A percentile compares a stretch with the other conserved stretches of the same genome.
Conservation (phyloP, 2,797 vertebrate genomes). For the Echiichthys vipera region DNA sequence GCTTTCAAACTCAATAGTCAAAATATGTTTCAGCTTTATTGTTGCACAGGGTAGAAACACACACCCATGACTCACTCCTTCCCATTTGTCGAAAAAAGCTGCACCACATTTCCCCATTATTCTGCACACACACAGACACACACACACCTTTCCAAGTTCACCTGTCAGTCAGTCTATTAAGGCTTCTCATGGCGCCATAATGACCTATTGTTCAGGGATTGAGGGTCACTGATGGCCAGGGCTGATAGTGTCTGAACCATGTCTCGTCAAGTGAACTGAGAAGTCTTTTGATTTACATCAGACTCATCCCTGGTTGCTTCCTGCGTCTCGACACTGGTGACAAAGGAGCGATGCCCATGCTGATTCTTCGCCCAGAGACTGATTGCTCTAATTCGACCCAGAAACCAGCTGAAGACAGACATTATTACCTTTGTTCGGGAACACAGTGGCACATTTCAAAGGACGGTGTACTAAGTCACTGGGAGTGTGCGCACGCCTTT, state of each 20-base stretch:
- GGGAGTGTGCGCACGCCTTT: constrained; percentile 42
- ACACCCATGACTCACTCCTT: constrained; percentile 23
- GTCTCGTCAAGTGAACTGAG: constrained; percentile 72
- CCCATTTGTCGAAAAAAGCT: constrained; percentile 26
- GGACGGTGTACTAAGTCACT: constrained; percentile 54
- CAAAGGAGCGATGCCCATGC: constrained; percentile 77
- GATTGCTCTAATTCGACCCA: constrained; percentile 80
- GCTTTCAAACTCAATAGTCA: constrained; percentile 11
- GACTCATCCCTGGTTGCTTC: constrained; percentile 63
- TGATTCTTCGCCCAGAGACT: constrained; percentile 72
- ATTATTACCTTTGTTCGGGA: constrained; percentile 77
- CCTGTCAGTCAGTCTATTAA: constrained; percentile 83
- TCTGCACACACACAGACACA: constrained; percentile 33
- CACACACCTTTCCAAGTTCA: constrained; percentile 70
- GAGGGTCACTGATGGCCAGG: constrained; percentile 80
- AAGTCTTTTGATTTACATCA: constrained; percentile 82
- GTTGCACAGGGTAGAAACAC: constrained; percentile 25
- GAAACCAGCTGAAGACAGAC: constrained; percentile 71
- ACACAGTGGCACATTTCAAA: constrained; percentile 70
- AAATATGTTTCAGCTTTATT: constrained; percentile 24
- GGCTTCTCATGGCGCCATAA: constrained; percentile 74
- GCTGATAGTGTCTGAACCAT: constrained; percentile 77
- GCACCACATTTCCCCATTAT: constrained; percentile 37
- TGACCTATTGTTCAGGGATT: constrained; percentile 81
- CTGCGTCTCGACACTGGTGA: constrained; percentile 67